These are phyloP conservation scores for Carettochelys insculpta DNA, from an alignment of 2,113 vertebrate genomes.

Conservation along the genomic window DNA sequence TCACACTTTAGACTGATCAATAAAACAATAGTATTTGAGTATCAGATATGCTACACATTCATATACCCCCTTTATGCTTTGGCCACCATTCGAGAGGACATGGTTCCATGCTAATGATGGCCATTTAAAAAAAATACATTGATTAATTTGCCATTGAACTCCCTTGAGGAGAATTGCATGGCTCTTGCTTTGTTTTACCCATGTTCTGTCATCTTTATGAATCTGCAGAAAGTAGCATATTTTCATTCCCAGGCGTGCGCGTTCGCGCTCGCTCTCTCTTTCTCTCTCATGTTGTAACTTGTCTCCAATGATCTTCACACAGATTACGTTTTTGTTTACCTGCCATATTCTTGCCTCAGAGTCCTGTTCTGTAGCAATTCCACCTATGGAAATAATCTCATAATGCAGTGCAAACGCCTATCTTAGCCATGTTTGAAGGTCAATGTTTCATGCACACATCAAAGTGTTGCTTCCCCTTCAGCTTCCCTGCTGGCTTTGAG, in stretches of 20 bases:
- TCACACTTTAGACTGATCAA: too few relatives aligned
- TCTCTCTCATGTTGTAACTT: not conserved
- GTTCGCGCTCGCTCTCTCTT: too few relatives aligned
- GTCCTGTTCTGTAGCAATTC: conserved; percentile 6
- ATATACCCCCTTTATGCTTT: too few relatives aligned
- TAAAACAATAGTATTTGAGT: too few relatives aligned
- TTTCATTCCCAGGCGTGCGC: too few relatives aligned
- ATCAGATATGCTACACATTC: too few relatives aligned
- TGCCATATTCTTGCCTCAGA: conserved; percentile 24
- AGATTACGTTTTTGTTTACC: not conserved
- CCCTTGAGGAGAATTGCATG: too few relatives aligned
- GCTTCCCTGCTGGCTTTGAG: not conserved
- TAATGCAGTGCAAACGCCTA: not conserved
- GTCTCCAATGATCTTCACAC: conserved; percentile 22
- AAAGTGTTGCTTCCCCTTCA: conserved; percentile 20
- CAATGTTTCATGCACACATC: conserved; percentile 43
- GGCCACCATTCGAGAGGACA: too few relatives aligned
- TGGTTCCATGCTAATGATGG: too few relatives aligned
- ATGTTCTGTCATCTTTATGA: not conserved
- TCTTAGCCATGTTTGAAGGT: conserved; percentile 33
- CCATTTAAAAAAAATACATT: too few relatives aligned
- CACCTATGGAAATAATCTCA: conserved; percentile 33
- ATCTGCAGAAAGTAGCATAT: not conserved
- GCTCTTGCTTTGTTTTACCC: too few relatives aligned
- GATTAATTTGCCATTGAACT: too few relatives aligned